A percentile compares a stretch with the other conserved stretches of the same genome.
These are phyloP conservation scores for Ophiothrix spiculata DNA, from an alignment of 35 echinoderm and acorn worm species.

Conservation along the genomic window DNA sequence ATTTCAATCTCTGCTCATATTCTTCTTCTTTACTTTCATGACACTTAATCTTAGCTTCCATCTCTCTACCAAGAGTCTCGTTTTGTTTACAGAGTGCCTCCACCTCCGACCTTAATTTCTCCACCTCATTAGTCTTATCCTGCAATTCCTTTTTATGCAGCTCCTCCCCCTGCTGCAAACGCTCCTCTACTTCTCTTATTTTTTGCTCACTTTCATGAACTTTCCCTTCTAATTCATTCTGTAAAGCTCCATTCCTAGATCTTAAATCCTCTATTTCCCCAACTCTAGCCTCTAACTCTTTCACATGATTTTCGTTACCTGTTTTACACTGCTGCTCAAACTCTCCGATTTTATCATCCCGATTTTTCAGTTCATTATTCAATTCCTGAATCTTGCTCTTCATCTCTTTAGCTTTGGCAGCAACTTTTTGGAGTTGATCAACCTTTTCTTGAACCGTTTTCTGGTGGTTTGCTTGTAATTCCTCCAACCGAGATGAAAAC, in stretches of 20 bases:
- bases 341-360: constrained; percentile 46
- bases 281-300: constrained; percentile 9
- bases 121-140: constrained; percentile 52
- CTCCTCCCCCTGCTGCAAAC: constrained; percentile 30
- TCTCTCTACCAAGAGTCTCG: constrained; percentile 25
- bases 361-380: constrained; percentile 43
- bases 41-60: constrained; percentile 58
- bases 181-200: constrained; percentile 31
- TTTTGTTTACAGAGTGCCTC: constrained; percentile 48
- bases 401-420: constrained; percentile 54
- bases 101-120: constrained; percentile 49
- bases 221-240: constrained; percentile 51
- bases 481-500: constrained; percentile 40
- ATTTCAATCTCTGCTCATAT: constrained; percentile 80
- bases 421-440: constrained; percentile 83
- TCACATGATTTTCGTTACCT: constrained; percentile 2
- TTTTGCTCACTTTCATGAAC: constrained; percentile 45
- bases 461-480: constrained; percentile 75
- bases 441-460: constrained; percentile 84
- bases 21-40: constrained; percentile 67
- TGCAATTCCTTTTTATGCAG: constrained; percentile 37
- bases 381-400: constrained; percentile 74
- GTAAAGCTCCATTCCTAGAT: background rate
- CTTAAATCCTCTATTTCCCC: constrained; percentile 18
- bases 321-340: constrained; percentile 24